Percentiles rank a stretch among this genome's conserved stretches.
Evolutionary conservation across 2,888 invertebrate species (phyloP).

Genomic region (Melanostoma scalare): DNA sequence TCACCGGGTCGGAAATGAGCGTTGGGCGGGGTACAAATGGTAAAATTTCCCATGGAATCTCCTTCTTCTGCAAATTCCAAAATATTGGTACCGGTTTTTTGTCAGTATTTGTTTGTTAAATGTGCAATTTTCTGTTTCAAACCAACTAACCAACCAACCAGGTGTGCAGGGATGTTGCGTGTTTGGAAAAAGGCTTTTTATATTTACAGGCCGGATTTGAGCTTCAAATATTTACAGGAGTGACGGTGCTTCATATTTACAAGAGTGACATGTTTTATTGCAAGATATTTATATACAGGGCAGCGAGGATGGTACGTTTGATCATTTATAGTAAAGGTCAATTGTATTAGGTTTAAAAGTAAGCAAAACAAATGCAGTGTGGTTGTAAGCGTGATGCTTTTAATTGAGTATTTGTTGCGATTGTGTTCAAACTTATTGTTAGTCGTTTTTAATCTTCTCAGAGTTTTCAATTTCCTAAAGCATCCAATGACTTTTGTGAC

Average conservation of each 20-base stretch:
- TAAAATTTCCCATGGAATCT: conserved; percentile 94
- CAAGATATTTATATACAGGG: too few relatives aligned
- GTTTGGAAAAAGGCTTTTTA: conserved; percentile 4
- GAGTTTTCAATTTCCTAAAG: conserved; percentile 17
- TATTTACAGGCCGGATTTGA: conserved; percentile 50
- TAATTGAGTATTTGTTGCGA: background rate
- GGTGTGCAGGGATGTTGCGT: conserved; percentile 43
- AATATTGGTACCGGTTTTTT: conserved; percentile 61
- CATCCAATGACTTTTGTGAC: background rate
- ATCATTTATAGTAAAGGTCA: conserved; percentile 5
- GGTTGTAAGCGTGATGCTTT: conserved; percentile 49
- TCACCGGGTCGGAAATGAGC: conserved; percentile 91
- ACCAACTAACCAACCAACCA: conserved; percentile 37
- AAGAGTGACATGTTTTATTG: conserved; percentile 14
- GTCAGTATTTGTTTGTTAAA: conserved; percentile 36
- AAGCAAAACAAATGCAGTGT: conserved; percentile 69
- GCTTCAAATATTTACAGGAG: conserved; percentile 28
- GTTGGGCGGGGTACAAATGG: conserved; percentile 93
- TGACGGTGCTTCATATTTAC: conserved; percentile 43
- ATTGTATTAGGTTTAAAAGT: conserved; percentile 37
- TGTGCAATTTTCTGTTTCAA: conserved; percentile 8
- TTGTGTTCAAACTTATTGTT: background rate
- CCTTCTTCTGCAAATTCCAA: conserved; percentile 81
- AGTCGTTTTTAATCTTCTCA: background rate
- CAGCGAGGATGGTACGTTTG: background rate